Evolutionary conservation across 2,113 vertebrate genomes (phyloP), one percentile per base, ranked within the genome.

Genomic region (Scartelaos histophorus): DNA sequence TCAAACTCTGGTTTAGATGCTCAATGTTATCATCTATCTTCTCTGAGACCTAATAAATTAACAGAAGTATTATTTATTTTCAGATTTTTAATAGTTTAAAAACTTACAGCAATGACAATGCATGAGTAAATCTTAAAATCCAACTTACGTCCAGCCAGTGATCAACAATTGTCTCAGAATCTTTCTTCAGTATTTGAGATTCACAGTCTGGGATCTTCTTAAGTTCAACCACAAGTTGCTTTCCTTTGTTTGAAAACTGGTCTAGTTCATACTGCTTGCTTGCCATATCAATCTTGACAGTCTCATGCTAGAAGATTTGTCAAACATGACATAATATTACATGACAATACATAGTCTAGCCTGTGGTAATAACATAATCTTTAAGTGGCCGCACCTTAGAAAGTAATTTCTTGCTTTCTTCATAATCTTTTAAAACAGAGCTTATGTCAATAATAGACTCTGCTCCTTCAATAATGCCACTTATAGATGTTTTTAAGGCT

Each of bases 61-160:
- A 66, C 22, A 60, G 1, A 38, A 19, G 1, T 66, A 68, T n/a
- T 34, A 38, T 61, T 43, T 17, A 15, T 56, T 57, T 16, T n/a
- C n/a, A 76, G 13, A 17, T 11, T n/a, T 34, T 51, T 1, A 29
- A 19, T 6, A 29, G 34, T 38, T 21, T 64, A 34, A 15, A 17
- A 15, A 58, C 1, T 16, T 62, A 6, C 24, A 5, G 17, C 16
- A 51, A 15, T 19, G 49, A 51, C 10, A 0, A 43, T 43, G 38
- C 9, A 43, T 43, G 38, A 10, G 9, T 11, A 43, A 9, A 43
- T 43, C 38, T 43, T 43, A 43, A 43, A 64, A 54, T 76, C 38
- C 67, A 19, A 88, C 97, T 95, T 93, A 99, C 98, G 88, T 99
- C 98, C 38, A 99, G 92, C 98, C 98, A 99, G 75, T 94, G 95